phyloP scores from a whole-genome alignment of 2,113 vertebrate genomes.

The Sitta europaea region DNA sequence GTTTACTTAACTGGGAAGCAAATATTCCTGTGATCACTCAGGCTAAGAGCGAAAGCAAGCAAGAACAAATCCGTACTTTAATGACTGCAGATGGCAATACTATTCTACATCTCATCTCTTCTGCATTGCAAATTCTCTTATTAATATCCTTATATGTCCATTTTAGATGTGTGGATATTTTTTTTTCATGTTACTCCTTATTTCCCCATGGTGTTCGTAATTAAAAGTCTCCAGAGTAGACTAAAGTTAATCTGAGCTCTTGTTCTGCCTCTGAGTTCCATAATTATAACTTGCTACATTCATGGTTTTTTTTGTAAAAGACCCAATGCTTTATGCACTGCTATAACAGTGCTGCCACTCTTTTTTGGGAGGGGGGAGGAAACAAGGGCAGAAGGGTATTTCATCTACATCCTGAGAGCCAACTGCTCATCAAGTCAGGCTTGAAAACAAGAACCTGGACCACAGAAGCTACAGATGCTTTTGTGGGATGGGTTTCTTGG shows the following conservation, averaged over 20 bases:
- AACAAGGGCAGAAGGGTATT: neutral
- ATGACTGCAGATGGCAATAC: slow-evolving; percentile 57
- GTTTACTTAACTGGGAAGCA: slow-evolving; percentile 65
- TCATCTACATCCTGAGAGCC: neutral
- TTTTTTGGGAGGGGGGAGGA: neutral
- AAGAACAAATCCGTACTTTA: slow-evolving; percentile 28
- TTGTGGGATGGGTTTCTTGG: neutral
- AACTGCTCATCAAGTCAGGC: neutral
- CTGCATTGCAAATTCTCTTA: slow-evolving; percentile 25
- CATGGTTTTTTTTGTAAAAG: neutral
- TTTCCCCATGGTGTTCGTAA: slow-evolving; percentile 5
- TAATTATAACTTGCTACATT: slow-evolving; percentile 14
- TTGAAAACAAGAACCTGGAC: neutral
- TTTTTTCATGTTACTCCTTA: neutral
- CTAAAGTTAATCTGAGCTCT: slow-evolving; percentile 36
- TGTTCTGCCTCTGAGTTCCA: slow-evolving; percentile 26
- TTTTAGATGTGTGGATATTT: neutral
- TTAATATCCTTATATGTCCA: slow-evolving; percentile 22
- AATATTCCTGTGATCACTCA: slow-evolving; percentile 58
- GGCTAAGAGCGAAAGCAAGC: slow-evolving; percentile 31
- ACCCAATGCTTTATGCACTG: neutral
- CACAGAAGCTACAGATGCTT: neutral
- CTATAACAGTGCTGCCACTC: neutral
- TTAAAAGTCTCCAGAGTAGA: slow-evolving; percentile 32
- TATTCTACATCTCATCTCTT: slow-evolving; percentile 24